Conservation (phyloP, 1,140 invertebrate genomes). For the Orchestia grillus region DNA sequence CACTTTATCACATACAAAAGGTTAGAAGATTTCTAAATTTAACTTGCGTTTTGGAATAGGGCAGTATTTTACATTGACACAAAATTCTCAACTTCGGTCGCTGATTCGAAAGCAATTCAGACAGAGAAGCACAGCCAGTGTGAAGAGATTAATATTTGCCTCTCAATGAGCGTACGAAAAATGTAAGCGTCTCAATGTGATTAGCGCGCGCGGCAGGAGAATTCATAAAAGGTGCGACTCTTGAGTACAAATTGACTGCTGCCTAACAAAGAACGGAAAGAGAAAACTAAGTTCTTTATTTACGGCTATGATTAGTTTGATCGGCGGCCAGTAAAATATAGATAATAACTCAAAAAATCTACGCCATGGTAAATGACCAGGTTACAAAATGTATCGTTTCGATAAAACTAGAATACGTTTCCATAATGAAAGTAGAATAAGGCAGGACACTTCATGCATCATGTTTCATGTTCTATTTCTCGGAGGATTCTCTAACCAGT, state of each 20-base stretch:
- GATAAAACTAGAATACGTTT: no score
- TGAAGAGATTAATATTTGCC: background rate
- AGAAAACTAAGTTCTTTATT: background rate
- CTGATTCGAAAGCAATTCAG: background rate
- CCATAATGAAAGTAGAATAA: no score
- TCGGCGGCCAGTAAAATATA: no score
- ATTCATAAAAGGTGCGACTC: background rate
- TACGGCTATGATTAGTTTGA: no score
- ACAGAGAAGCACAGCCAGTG: background rate
- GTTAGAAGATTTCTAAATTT: background rate
- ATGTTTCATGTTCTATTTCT: no score
- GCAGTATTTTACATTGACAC: no score
- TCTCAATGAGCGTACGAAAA: background rate
- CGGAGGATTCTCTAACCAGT: no score
- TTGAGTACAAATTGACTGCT: background rate
- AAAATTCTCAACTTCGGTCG: background rate
- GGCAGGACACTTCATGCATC: no score
- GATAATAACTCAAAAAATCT: no score
- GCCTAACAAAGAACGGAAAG: background rate
- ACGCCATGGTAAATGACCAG: no score
- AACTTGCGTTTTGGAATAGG: background rate
- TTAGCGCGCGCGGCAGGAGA: background rate
- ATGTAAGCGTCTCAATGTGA: background rate
- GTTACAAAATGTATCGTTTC: no score
- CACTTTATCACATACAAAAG: no score